phyloP scores from a whole-genome alignment of 2,888 invertebrate genomes.

The Cephus sareptanus region DNA sequence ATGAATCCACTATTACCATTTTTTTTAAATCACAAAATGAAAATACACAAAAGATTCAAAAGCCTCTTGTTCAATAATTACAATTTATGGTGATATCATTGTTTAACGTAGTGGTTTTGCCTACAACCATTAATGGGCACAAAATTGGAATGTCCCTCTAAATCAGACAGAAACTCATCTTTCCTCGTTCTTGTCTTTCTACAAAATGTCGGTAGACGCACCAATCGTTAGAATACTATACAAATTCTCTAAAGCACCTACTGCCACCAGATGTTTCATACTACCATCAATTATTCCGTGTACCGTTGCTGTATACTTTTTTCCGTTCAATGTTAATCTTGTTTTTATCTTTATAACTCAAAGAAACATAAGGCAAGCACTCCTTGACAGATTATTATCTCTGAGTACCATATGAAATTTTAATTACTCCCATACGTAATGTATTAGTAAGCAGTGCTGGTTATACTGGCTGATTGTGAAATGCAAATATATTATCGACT shows the following conservation, averaged over 20 bases:
- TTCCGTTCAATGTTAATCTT: not conserved
- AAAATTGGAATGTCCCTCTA: not conserved
- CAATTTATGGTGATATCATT: constrained; percentile 5
- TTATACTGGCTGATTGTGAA: not conserved
- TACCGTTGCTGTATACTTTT: not conserved
- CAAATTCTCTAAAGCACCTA: not conserved
- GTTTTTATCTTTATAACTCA: not conserved
- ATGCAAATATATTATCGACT: not conserved
- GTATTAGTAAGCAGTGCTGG: not conserved
- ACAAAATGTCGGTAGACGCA: not conserved
- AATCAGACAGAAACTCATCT: not conserved
- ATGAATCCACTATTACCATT: not conserved
- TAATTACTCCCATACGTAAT: not conserved
- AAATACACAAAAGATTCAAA: not conserved
- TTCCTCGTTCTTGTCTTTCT: not conserved
- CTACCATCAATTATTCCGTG: not conserved
- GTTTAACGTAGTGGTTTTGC: constrained; percentile 26
- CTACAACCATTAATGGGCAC: constrained; percentile 17
- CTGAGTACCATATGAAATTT: not conserved
- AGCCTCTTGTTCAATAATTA: not conserved
- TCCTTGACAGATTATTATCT: not conserved
- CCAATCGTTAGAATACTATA: not conserved
- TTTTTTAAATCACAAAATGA: not conserved
- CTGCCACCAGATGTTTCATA: not conserved
- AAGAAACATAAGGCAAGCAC: not conserved